Percentiles rank a stretch among this genome's conserved stretches.
These are phyloP conservation scores for Spilosoma lubricipeda DNA, from an alignment of 2,888 invertebrate species.

Conservation along the genomic window DNA sequence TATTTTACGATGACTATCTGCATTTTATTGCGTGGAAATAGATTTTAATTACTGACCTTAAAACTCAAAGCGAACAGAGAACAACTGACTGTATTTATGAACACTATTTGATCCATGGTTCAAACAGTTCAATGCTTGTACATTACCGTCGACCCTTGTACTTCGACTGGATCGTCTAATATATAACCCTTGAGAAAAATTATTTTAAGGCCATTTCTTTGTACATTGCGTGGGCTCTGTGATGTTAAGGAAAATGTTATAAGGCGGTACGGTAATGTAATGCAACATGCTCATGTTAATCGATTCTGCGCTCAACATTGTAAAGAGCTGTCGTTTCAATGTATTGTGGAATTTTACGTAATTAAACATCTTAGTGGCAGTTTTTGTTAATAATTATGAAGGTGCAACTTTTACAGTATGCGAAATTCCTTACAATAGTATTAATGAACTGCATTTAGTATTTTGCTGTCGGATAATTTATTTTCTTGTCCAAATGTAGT, in stretches of 20 bases:
- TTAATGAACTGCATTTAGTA: slow-evolving; percentile 69
- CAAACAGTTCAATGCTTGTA: slow-evolving; percentile 65
- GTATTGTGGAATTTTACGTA: slow-evolving; percentile 80
- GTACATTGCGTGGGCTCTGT: slow-evolving; percentile 24
- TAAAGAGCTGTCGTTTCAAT: slow-evolving; percentile 58
- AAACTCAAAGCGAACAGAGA: slow-evolving; percentile 57
- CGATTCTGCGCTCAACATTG: slow-evolving; percentile 52
- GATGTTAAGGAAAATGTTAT: not conserved
- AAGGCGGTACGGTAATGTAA: slow-evolving; percentile 29
- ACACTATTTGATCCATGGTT: slow-evolving; percentile 65
- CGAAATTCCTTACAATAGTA: slow-evolving; percentile 70
- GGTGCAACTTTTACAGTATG: slow-evolving; percentile 65
- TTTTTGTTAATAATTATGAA: slow-evolving; percentile 73
- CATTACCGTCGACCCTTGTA: slow-evolving; percentile 43
- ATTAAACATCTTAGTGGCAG: slow-evolving; percentile 78
- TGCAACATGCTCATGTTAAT: slow-evolving; percentile 26
- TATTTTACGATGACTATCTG: slow-evolving; percentile 47
- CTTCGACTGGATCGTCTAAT: not conserved
- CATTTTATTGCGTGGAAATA: slow-evolving; percentile 69
- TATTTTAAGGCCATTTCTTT: not conserved
- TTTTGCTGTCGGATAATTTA: slow-evolving; percentile 50
- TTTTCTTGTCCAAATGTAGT: slow-evolving; percentile 33
- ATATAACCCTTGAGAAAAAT: not conserved
- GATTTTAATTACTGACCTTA: slow-evolving; percentile 73
- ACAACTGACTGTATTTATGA: slow-evolving; percentile 61